Evolutionary conservation across 2,888 invertebrate genomes (phyloP), one percentile per base, ranked within the genome.

Genomic region (Chaitophorus viminalis): DNA sequence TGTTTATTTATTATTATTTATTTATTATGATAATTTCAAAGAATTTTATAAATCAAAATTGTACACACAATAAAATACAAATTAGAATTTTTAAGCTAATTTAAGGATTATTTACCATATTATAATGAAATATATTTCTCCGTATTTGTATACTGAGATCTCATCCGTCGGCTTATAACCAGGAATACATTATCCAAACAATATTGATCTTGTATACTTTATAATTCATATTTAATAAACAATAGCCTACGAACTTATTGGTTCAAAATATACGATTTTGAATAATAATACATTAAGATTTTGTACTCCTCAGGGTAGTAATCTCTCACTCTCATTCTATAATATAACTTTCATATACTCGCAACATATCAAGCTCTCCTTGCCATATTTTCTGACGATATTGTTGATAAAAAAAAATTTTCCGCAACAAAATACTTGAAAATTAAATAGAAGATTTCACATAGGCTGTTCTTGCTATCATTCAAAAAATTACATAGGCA

Each of bases 101-200:
- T 1, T 68, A 60, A n/a, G n/a, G n/a, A n/a, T n/a, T n/a, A n/a
- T n/a, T n/a, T 60, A 25, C 29, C 29, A 68, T 29, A 25, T n/a
- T n/a, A n/a, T 29, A 11, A n/a, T 29, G 29, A 68, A 60, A 68
- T 68, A 29, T 8, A 68, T 68, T 68, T 68, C 68, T 17, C 25
- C 6, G 31, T 78, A 33, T 25, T 14, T 79, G 52, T 79, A n/a
- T 18, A 65, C 8, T 3, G 29, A 8, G n/a, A 65, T 60, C 14
- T 65, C 65, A 65, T 18, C 5, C 14, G 25, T 6, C 25, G 14
- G 14, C 3, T 36, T 17, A 79, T 60, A 36, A 79, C 11, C 36
- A 18, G 8, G 33, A 79, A 79, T 79, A n/a, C 60, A 79, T 79
- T 79, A 79, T 79, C 65, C 60, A 79, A 60, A 65, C 36, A n/a